A percentile compares a stretch with the other conserved stretches of the same genome.
phyloP scores from a whole-genome alignment of 2,888 invertebrate genomes.

The Agrypnus murinus region DNA sequence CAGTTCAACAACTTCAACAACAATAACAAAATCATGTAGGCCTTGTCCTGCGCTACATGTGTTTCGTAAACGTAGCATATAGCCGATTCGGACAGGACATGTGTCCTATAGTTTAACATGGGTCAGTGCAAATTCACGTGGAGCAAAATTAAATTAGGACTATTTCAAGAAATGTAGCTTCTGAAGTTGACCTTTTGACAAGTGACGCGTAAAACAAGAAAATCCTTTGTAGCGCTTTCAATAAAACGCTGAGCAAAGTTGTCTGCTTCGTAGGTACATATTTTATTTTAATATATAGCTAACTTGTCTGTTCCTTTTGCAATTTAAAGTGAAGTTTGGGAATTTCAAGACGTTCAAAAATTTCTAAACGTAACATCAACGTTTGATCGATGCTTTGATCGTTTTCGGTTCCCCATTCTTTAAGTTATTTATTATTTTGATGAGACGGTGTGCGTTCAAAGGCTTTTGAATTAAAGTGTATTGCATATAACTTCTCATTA shows the following conservation, averaged over 20 bases:
- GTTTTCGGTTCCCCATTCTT: no score
- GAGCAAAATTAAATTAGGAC: slow-evolving; percentile 48
- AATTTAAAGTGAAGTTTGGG: slow-evolving; percentile 11
- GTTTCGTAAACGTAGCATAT: slow-evolving; percentile 34
- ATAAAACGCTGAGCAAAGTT: slow-evolving; percentile 29
- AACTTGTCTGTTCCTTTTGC: slow-evolving; percentile 1
- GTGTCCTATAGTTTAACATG: slow-evolving; percentile 44
- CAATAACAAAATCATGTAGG: slow-evolving; percentile 32
- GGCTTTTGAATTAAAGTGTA: no score
- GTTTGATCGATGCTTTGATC: background rate
- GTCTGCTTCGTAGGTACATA: slow-evolving; percentile 12
- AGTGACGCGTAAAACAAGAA: slow-evolving; percentile 43
- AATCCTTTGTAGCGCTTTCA: slow-evolving; percentile 38
- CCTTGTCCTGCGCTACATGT: background rate
- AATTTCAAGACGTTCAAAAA: background rate
- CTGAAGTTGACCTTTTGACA: slow-evolving; percentile 43
- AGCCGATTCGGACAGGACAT: slow-evolving; percentile 34
- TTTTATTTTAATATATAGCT: slow-evolving; percentile 23
- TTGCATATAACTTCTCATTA: no score
- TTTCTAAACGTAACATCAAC: background rate
- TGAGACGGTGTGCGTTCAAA: no score
- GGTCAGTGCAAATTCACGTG: slow-evolving; percentile 41
- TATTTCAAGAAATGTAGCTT: slow-evolving; percentile 47
- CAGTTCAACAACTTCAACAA: slow-evolving; percentile 32
- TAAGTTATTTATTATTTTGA: background rate